A percentile compares a stretch with the other conserved stretches of the same genome.
These are phyloP conservation scores for Drosophila mimica DNA, from an alignment of 2,888 invertebrate species.

Conservation along the genomic window DNA sequence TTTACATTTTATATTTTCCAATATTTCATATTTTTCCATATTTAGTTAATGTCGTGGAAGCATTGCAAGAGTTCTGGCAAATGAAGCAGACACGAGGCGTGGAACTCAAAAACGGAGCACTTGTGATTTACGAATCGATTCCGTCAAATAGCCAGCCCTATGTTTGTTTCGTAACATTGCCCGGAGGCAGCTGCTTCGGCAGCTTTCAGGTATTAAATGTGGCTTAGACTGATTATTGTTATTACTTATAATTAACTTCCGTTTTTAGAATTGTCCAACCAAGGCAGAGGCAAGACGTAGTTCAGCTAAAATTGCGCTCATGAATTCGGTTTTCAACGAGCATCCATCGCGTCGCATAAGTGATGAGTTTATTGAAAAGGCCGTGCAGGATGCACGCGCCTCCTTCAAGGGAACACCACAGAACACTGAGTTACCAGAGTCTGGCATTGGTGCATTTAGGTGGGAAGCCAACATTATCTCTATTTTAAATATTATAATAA, in stretches of 20 bases:
- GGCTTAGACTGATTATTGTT: background rate
- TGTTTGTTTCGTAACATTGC: constrained; percentile 97
- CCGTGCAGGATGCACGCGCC: constrained; percentile 95
- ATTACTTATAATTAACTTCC: background rate
- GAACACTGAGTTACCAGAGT: constrained; percentile 89
- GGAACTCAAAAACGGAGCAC: constrained; percentile 93
- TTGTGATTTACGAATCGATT: constrained; percentile 97
- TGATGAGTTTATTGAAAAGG: constrained; percentile 97
- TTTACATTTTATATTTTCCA: background rate
- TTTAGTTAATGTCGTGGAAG: constrained; percentile 97
- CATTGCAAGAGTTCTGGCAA: constrained; percentile 98
- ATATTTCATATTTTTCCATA: background rate
- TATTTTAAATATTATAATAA: background rate
- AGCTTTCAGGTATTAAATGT: constrained; percentile 91
- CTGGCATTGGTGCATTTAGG: constrained; percentile 90
- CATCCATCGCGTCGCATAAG: constrained; percentile 96
- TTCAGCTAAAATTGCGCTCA: constrained; percentile 97
- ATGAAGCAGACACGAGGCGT: constrained; percentile 96
- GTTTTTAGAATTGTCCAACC: constrained; percentile 93
- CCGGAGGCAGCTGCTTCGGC: constrained; percentile 97
- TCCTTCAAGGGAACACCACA: constrained; percentile 90
- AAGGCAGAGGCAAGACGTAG: constrained; percentile 97
- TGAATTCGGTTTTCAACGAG: constrained; percentile 98
- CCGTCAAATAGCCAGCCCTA: constrained; percentile 96
- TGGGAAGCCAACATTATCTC: constrained; percentile 53